Conservation (phyloP, 1,140 invertebrate species). For the Centruroides sculpturatus region DNA sequence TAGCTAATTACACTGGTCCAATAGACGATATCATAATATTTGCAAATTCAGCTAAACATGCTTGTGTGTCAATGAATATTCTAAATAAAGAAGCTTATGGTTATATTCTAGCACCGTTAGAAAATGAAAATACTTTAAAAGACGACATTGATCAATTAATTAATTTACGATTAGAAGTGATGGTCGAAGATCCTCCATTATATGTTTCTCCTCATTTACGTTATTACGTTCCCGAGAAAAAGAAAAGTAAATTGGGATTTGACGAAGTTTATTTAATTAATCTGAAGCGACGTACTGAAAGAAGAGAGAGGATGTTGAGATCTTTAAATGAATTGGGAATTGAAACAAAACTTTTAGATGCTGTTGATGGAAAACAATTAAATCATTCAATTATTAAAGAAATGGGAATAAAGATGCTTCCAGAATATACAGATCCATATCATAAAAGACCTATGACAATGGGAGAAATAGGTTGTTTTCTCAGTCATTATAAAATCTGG, state of each 20-base stretch:
- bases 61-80: slow-evolving; percentile 48
- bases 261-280: slow-evolving; percentile 85
- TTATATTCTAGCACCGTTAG: slow-evolving; percentile 64
- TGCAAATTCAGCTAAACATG: slow-evolving; percentile 62
- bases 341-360: slow-evolving; percentile 51
- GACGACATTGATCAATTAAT: slow-evolving; percentile 54
- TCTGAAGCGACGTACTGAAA: slow-evolving; percentile 58
- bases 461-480: slow-evolving; percentile 91
- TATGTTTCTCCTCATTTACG: slow-evolving; percentile 7
- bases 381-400: slow-evolving; percentile 47
- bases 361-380: slow-evolving; percentile 73
- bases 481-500: slow-evolving; percentile 89
- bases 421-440: slow-evolving; percentile 78
- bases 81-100: slow-evolving; percentile 73
- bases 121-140: slow-evolving; percentile 44
- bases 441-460: slow-evolving; percentile 79
- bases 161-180: slow-evolving; percentile 60
- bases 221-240: neutral
- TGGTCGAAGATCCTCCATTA: slow-evolving; percentile 31
- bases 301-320: slow-evolving; percentile 57
- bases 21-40: slow-evolving; percentile 90
- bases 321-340: slow-evolving; percentile 68
- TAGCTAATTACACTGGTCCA: slow-evolving; percentile 47
- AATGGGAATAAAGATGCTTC: slow-evolving; percentile 53
- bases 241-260: slow-evolving; percentile 30